phyloP scores from a whole-genome alignment of 2,113 vertebrate genomes.

The Apodemus speciosus region DNA sequence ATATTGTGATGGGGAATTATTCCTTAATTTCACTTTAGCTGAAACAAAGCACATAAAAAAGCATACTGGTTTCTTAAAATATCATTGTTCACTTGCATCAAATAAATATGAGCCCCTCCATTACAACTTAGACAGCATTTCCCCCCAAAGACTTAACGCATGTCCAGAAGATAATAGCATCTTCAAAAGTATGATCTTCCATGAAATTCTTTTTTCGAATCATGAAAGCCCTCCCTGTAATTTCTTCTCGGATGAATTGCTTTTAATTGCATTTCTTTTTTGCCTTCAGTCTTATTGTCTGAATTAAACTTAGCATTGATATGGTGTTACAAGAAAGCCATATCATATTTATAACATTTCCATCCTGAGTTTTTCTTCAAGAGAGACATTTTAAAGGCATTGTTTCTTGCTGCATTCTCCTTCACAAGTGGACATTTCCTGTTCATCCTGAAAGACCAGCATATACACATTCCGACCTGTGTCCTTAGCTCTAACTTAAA shows the following conservation, averaged over 20 bases:
- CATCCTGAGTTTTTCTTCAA: constrained; percentile 19
- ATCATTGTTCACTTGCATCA: constrained; percentile 5
- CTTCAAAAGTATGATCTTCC: constrained; percentile 63
- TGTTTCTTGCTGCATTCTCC: not conserved
- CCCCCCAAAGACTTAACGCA: not conserved
- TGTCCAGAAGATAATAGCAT: constrained; percentile 52
- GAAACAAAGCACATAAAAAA: constrained; percentile 6
- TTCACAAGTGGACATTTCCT: not conserved
- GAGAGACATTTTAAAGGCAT: constrained; percentile 1
- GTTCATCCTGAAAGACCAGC: not conserved
- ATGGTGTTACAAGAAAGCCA: constrained; percentile 23
- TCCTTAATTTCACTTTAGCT: constrained; percentile 40
- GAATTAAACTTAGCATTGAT: constrained; percentile 59
- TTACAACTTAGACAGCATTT: constrained; percentile 15
- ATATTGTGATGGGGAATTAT: constrained; percentile 5
- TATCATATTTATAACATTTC: constrained; percentile 57
- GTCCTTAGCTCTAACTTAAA: constrained; percentile 12
- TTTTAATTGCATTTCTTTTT: constrained; percentile 64
- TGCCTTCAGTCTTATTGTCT: constrained; percentile 50
- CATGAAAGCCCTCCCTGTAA: constrained; percentile 39
- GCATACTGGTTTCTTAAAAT: not conserved
- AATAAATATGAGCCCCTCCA: constrained; percentile 15
- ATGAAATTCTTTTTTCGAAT: constrained; percentile 60
- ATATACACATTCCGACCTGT: not conserved
- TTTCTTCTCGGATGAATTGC: constrained; percentile 62